Evolutionary conservation across 2,888 invertebrate genomes (phyloP).

Genomic region (Hemaris fuciformis): DNA sequence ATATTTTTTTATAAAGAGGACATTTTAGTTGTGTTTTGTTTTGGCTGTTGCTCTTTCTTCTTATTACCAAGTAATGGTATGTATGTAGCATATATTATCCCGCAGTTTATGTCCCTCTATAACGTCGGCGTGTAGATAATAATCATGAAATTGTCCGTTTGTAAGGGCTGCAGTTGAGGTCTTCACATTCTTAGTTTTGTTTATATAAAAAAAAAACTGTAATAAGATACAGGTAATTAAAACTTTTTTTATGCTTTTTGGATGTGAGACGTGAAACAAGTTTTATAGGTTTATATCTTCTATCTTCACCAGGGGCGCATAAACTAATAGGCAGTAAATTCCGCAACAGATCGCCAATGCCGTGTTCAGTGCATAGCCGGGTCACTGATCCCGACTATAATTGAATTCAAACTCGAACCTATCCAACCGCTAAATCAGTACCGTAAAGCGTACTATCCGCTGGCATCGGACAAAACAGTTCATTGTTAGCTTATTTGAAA

Average conservation of each 20-base stretch:
- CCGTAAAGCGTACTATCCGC: constrained; percentile 45
- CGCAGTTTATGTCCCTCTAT: background rate
- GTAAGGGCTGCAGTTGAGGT: background rate
- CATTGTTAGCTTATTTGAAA: constrained; percentile 29
- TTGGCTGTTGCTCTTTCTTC: too few species aligned
- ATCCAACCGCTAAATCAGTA: constrained; percentile 55
- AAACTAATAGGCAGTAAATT: constrained; percentile 18
- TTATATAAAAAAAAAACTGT: background rate
- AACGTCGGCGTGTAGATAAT: background rate
- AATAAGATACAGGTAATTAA: background rate
- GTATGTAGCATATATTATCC: too few species aligned
- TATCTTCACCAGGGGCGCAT: constrained; percentile 14
- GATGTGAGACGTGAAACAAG: background rate
- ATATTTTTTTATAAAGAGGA: too few species aligned
- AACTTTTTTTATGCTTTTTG: background rate
- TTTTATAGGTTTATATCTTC: constrained; percentile 9
- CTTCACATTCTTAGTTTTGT: background rate
- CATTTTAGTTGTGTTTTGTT: too few species aligned
- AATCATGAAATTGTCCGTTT: too few species aligned
- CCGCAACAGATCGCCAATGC: constrained; percentile 16
- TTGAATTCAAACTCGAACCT: constrained; percentile 56
- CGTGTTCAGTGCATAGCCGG: constrained; percentile 34
- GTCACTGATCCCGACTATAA: constrained; percentile 37
- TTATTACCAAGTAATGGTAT: too few species aligned
- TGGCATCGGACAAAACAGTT: constrained; percentile 33